Evolutionary conservation across 2,888 invertebrate genomes (phyloP).

Genomic region (Hemicrepidius hirtus): DNA sequence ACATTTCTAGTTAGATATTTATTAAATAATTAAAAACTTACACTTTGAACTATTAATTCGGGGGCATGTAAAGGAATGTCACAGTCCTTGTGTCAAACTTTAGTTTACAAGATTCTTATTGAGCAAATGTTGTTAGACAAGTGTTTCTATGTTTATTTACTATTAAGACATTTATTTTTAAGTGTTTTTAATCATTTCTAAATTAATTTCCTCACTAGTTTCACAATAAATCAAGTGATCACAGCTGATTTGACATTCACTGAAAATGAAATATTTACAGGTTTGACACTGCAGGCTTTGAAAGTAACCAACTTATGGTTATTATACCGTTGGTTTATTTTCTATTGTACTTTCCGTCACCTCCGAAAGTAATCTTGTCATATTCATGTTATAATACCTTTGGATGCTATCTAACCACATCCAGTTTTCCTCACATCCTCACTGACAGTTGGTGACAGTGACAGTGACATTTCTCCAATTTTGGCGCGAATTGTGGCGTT

Average conservation of each 20-base stretch:
- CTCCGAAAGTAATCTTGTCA: too few relatives aligned
- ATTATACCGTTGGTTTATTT: too few relatives aligned
- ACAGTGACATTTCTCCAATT: neutral
- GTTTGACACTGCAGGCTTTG: neutral
- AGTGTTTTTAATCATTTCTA: neutral
- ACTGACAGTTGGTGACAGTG: neutral
- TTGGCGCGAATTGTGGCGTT: neutral
- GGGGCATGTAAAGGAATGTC: slow-evolving; percentile 27
- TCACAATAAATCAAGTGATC: slow-evolving; percentile 18
- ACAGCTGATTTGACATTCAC: slow-evolving; percentile 47
- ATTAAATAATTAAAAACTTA: slow-evolving; percentile 13
- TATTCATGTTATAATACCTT: too few relatives aligned
- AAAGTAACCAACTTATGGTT: too few relatives aligned
- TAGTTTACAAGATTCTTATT: neutral
- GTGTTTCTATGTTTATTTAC: neutral
- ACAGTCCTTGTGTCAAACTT: slow-evolving; percentile 6
- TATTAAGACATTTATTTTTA: neutral
- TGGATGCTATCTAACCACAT: too few relatives aligned
- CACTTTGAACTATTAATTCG: slow-evolving; percentile 14
- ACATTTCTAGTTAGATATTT: too few relatives aligned
- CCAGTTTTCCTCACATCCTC: too few relatives aligned
- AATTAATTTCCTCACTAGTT: neutral
- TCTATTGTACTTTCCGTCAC: too few relatives aligned
- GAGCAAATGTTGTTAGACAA: neutral
- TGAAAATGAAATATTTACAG: neutral